Evolutionary conservation across 2,797 vertebrate species (phyloP).

Genomic region (Sebastes nivosus): DNA sequence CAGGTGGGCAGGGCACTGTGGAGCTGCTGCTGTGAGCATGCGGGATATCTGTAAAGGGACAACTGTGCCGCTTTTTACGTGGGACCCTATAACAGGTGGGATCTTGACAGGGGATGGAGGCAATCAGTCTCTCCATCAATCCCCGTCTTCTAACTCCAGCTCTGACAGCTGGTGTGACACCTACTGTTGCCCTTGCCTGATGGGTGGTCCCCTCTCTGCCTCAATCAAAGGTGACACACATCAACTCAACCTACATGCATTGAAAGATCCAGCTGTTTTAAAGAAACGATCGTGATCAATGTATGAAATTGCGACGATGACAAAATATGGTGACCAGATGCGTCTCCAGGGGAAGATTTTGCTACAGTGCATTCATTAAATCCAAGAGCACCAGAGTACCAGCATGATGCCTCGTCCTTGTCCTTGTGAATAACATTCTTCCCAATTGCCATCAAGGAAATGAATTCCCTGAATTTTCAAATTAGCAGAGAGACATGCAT

Average conservation of each 20-base stretch:
- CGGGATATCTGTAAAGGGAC: slow-evolving; percentile 59
- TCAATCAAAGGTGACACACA: slow-evolving; percentile 72
- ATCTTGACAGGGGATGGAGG: slow-evolving; percentile 77
- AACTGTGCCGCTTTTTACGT: slow-evolving; percentile 60
- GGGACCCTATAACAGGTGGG: slow-evolving; percentile 76
- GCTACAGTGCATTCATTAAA: slow-evolving; percentile 10
- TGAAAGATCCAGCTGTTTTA: slow-evolving; percentile 55
- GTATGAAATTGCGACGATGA: slow-evolving; percentile 21
- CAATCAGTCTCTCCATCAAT: slow-evolving; percentile 82
- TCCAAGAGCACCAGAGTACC: neutral
- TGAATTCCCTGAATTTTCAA: neutral
- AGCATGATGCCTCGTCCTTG: neutral
- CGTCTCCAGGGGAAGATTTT: slow-evolving; percentile 7
- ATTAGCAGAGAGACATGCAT: neutral
- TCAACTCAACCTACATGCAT: slow-evolving; percentile 51
- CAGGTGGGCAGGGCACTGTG: slow-evolving; percentile 61
- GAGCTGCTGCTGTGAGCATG: slow-evolving; percentile 61
- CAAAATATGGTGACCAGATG: slow-evolving; percentile 11
- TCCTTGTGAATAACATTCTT: slow-evolving; percentile 8
- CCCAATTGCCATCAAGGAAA: neutral
- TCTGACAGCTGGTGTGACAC: slow-evolving; percentile 82
- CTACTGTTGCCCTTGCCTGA: slow-evolving; percentile 73
- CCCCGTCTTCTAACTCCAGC: slow-evolving; percentile 75
- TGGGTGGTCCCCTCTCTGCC: slow-evolving; percentile 70
- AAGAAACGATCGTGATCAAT: slow-evolving; percentile 21